Evolutionary conservation across 2,113 vertebrate species (phyloP).

Genomic region (Mustela lutreola): DNA sequence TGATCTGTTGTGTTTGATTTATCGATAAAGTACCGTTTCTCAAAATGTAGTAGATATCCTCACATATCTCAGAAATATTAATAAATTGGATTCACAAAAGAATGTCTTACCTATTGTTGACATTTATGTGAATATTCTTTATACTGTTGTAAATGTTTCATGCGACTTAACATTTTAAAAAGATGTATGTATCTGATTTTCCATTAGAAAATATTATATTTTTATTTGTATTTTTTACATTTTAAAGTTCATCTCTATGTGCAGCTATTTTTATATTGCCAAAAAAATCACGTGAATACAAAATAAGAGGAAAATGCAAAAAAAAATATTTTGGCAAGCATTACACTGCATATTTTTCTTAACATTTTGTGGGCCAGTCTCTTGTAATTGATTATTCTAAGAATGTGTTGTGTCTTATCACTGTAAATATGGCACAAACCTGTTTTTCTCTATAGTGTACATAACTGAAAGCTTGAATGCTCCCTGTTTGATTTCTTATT

Average conservation of each 20-base stretch:
- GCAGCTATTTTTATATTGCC: slow-evolving; percentile 89
- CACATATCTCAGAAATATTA: slow-evolving; percentile 83
- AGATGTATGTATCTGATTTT: slow-evolving; percentile 92
- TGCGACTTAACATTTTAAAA: slow-evolving; percentile 85
- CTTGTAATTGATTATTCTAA: slow-evolving; percentile 75
- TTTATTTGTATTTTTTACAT: slow-evolving; percentile 91
- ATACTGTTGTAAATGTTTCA: slow-evolving; percentile 90
- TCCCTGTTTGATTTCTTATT: slow-evolving; percentile 82
- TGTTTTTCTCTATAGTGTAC: slow-evolving; percentile 81
- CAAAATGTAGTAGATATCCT: slow-evolving; percentile 82
- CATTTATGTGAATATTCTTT: slow-evolving; percentile 88
- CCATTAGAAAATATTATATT: slow-evolving; percentile 91
- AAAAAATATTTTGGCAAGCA: slow-evolving; percentile 81
- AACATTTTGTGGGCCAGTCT: slow-evolving; percentile 78
- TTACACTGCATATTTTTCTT: slow-evolving; percentile 78
- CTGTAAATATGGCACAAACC: slow-evolving; percentile 84
- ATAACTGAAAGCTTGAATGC: slow-evolving; percentile 83
- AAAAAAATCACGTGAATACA: slow-evolving; percentile 82
- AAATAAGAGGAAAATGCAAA: slow-evolving; percentile 82
- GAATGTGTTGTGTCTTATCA: slow-evolving; percentile 82
- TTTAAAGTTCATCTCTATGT: slow-evolving; percentile 89
- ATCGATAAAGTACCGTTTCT: slow-evolving; percentile 83
- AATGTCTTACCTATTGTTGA: slow-evolving; percentile 86
- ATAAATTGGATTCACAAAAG: slow-evolving; percentile 80
- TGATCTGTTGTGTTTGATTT: slow-evolving; percentile 83